Evolutionary conservation across 2,113 vertebrate genomes (phyloP).

Genomic region (Limnothrissa miodon): DNA sequence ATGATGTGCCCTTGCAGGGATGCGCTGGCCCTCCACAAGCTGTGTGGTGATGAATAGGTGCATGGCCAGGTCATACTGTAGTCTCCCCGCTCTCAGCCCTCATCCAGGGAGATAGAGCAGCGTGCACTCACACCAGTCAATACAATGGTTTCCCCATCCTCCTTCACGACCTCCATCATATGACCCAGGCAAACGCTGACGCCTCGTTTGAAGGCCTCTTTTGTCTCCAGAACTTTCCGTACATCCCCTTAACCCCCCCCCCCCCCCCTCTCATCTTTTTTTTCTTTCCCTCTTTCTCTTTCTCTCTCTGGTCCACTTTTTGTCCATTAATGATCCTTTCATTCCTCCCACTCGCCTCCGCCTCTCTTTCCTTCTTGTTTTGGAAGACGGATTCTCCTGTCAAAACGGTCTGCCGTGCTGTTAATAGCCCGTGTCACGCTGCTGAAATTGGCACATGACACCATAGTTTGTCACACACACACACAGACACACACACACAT

Average conservation of each 20-base stretch:
- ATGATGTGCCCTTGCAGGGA: neutral
- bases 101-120: neutral
- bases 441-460: slow-evolving; percentile 48
- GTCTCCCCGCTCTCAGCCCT: neutral
- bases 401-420: slow-evolving; percentile 51
- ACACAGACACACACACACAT: slow-evolving; percentile 27
- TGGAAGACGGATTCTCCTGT: slow-evolving; percentile 55
- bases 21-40: neutral
- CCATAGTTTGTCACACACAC: slow-evolving; percentile 35
- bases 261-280: slow-evolving; percentile 21
- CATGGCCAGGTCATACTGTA: neutral
- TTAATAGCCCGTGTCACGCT: slow-evolving; percentile 60
- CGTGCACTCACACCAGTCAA: neutral
- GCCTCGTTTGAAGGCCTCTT: neutral
- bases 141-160: neutral
- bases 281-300: slow-evolving; percentile 41
- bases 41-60: neutral
- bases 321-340: slow-evolving; percentile 62
- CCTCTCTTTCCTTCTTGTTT: slow-evolving; percentile 46
- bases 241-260: slow-evolving; percentile 48
- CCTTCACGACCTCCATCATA: neutral
- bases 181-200: neutral
- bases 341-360: slow-evolving; percentile 19
- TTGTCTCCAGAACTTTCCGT: neutral
- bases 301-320: slow-evolving; percentile 47